A percentile compares a stretch with the other conserved stretches of the same genome.
Conservation (phyloP, 2,888 invertebrate genomes). For the Synergus laeviventris region DNA sequence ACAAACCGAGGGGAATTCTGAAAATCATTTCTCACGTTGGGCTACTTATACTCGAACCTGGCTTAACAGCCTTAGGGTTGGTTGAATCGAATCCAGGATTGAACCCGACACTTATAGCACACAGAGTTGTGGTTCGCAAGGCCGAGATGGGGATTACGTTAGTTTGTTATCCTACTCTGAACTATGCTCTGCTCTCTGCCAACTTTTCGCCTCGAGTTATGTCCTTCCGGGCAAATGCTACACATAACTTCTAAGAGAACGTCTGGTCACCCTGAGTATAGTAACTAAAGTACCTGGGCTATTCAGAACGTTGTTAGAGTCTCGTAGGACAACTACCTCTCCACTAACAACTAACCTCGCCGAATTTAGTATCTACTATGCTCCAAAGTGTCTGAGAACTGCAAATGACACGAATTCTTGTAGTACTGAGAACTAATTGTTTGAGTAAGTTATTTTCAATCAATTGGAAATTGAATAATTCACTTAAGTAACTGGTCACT, state of each 20-base stretch:
- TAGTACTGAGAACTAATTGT: not conserved
- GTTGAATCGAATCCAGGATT: conserved; percentile 29
- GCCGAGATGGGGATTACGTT: conserved; percentile 26
- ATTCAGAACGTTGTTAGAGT: conserved; percentile 28
- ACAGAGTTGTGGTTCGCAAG: conserved; percentile 15
- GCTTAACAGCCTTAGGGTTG: conserved; percentile 13
- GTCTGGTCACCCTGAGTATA: conserved; percentile 32
- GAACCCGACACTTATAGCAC: conserved; percentile 1
- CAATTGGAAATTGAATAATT: not conserved
- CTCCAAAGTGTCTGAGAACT: conserved; percentile 16
- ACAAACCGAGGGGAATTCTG: conserved; percentile 22
- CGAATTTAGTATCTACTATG: conserved; percentile 12
- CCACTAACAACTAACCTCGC: conserved; percentile 11
- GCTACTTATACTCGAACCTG: conserved; percentile 26
- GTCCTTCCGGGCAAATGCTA: conserved; percentile 61
- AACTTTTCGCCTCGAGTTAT: conserved; percentile 64
- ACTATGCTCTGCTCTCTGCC: conserved; percentile 54
- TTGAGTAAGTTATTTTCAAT: not conserved
- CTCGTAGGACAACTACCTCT: conserved; percentile 15
- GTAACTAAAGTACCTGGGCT: not conserved
- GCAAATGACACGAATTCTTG: conserved; percentile 25
- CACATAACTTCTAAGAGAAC: conserved; percentile 57
- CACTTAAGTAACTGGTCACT: not conserved
- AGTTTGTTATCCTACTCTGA: conserved; percentile 40
- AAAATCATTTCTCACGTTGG: conserved; percentile 34